Evolutionary conservation across 2,113 vertebrate species (phyloP).

Genomic region (Glaucidium brasilianum): DNA sequence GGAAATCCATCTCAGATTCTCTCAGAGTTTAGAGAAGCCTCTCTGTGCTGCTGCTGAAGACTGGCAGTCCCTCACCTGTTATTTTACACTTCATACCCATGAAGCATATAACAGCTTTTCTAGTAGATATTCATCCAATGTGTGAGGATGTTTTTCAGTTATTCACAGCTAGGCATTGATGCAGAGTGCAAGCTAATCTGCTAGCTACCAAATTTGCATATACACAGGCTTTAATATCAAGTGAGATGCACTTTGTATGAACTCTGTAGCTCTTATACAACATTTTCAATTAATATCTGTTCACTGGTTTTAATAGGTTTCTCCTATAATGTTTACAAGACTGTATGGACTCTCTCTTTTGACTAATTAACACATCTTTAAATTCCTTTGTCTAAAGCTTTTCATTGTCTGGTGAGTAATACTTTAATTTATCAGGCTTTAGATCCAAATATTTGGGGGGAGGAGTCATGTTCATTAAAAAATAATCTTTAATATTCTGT

Average conservation of each 20-base stretch:
- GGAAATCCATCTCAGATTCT: neutral
- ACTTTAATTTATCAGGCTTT: constrained; percentile 42
- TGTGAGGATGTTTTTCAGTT: neutral
- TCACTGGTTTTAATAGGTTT: constrained; percentile 49
- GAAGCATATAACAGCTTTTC: neutral
- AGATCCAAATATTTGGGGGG: neutral
- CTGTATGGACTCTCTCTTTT: constrained; percentile 37
- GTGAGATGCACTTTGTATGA: constrained; percentile 46
- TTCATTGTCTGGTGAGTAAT: neutral
- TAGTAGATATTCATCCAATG: neutral
- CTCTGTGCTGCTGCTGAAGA: fast-evolving
- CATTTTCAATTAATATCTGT: constrained; percentile 40
- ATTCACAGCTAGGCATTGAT: neutral
- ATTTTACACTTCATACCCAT: neutral
- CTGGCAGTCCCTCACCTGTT: neutral
- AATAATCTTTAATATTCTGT: neutral
- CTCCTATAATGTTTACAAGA: constrained; percentile 49
- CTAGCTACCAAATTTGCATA: neutral
- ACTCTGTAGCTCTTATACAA: constrained; percentile 32
- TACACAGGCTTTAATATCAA: neutral
- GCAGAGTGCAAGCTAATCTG: neutral
- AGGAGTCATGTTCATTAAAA: neutral
- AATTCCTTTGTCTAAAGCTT: constrained; percentile 51
- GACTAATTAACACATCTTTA: constrained; percentile 60
- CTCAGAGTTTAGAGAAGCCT: neutral